A percentile compares a stretch with the other conserved stretches of the same genome.
Conservation (phyloP, 2,888 invertebrate genomes). For the Drosophila suboccidentalis region DNA sequence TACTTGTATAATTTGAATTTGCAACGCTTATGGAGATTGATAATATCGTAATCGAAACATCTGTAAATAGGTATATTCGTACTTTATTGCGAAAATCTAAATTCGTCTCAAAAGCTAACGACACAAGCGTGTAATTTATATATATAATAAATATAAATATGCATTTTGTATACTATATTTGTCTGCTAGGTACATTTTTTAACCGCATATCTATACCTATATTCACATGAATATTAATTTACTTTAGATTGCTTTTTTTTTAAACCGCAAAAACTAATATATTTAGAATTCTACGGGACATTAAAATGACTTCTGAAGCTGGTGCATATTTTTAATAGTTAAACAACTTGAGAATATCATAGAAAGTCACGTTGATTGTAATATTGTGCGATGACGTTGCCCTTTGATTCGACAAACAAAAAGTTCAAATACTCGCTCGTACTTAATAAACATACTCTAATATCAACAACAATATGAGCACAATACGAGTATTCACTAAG, state of each 20-base stretch:
- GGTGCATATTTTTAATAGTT: constrained; percentile 12
- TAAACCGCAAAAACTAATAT: constrained; percentile 21
- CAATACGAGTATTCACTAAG: constrained; percentile 27
- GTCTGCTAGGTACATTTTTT: background rate
- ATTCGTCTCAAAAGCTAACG: constrained; percentile 5
- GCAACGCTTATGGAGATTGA: constrained; percentile 57
- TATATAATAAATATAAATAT: background rate
- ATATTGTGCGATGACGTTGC: constrained; percentile 27
- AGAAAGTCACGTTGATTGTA: constrained; percentile 68
- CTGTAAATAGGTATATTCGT: constrained; percentile 3
- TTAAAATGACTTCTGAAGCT: constrained; percentile 12
- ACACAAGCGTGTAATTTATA: constrained; percentile 19
- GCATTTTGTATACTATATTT: background rate
- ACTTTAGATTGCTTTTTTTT: background rate
- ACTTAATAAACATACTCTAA: constrained; percentile 16
- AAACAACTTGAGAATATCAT: constrained; percentile 35
- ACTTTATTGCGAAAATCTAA: background rate
- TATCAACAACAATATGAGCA: constrained; percentile 22
- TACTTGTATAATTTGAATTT: constrained; percentile 18
- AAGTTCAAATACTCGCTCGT: constrained; percentile 24
- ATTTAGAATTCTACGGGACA: constrained; percentile 3
- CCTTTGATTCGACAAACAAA: constrained; percentile 42
- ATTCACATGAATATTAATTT: constrained; percentile 1
- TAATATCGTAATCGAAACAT: constrained; percentile 17
- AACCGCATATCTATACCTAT: constrained; percentile 1